Conservation (phyloP, 2,888 invertebrate genomes). For the Ophioninae sp. region DNA sequence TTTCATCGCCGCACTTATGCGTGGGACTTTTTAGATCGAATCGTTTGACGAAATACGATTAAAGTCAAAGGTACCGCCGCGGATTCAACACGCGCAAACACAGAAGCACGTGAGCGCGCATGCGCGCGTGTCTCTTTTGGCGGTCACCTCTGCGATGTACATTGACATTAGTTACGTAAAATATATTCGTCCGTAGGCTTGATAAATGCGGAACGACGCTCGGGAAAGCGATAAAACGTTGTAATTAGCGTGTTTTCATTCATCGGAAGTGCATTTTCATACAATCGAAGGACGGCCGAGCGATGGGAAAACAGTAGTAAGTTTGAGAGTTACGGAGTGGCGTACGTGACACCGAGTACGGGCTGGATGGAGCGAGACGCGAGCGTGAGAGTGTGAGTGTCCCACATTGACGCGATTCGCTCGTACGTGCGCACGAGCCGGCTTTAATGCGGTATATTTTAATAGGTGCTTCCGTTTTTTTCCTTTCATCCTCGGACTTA, state of each 20-base stretch:
- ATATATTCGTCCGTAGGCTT: constrained; percentile 13
- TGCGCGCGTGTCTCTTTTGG: constrained; percentile 52
- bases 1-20: not conserved
- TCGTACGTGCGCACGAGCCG: constrained; percentile 4
- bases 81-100: constrained; percentile 4
- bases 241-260: constrained; percentile 42
- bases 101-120: constrained; percentile 3
- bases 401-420: constrained; percentile 5
- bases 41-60: constrained; percentile 16
- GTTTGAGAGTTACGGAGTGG: constrained; percentile 66
- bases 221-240: not conserved
- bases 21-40: not conserved
- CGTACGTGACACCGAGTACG: constrained; percentile 77
- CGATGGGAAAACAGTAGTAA: constrained; percentile 37
- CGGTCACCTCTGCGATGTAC: constrained; percentile 59
- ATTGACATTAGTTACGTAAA: constrained; percentile 58
- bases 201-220: not conserved
- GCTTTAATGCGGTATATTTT: constrained; percentile 1
- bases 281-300: constrained; percentile 39
- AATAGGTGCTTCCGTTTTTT: not conserved
- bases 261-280: constrained; percentile 39
- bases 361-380: constrained; percentile 74
- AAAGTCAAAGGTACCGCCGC: constrained; percentile 26
- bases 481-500: constrained; percentile 65
- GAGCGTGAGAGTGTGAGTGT: constrained; percentile 33